Conservation (phyloP, 1,140 invertebrate species). For the Sycobia sp. region DNA sequence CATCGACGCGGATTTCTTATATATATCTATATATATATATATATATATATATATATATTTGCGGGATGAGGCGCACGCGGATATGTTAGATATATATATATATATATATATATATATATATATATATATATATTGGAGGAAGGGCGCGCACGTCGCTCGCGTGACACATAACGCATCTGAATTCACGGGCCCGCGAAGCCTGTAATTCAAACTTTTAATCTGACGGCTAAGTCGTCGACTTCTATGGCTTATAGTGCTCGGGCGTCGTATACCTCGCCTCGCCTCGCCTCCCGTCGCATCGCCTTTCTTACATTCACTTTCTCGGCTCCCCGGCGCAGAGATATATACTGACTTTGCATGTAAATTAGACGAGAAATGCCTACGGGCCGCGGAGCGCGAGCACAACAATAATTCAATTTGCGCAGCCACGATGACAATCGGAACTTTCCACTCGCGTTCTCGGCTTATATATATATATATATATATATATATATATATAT, state of each 20-base stretch:
- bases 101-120: too few relatives aligned
- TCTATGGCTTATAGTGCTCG: constrained; percentile 1
- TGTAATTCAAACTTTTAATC: constrained; percentile 40
- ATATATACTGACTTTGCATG: constrained; percentile 17
- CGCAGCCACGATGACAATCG: neutral
- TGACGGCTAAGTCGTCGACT: neutral
- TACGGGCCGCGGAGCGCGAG: neutral
- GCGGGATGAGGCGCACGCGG: too few relatives aligned
- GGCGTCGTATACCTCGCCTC: too few relatives aligned
- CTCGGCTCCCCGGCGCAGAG: neutral
- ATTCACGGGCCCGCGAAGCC: constrained; percentile 39
- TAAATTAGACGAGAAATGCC: constrained; percentile 21
- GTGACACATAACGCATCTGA: constrained; percentile 37
- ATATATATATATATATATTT: too few relatives aligned
- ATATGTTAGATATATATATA: too few relatives aligned
- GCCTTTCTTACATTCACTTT: constrained; percentile 8
- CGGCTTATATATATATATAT: too few relatives aligned
- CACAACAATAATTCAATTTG: constrained; percentile 22
- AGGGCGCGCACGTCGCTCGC: neutral
- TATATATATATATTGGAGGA: too few relatives aligned
- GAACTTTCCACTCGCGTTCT: neutral
- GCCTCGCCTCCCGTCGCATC: neutral
- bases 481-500: too few relatives aligned
- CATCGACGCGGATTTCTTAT: too few relatives aligned
- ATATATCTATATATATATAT: too few relatives aligned